Evolutionary conservation across 1,140 invertebrate genomes (phyloP), one percentile per base, ranked within the genome.

Genomic region (Drosophila nigromelanica): DNA sequence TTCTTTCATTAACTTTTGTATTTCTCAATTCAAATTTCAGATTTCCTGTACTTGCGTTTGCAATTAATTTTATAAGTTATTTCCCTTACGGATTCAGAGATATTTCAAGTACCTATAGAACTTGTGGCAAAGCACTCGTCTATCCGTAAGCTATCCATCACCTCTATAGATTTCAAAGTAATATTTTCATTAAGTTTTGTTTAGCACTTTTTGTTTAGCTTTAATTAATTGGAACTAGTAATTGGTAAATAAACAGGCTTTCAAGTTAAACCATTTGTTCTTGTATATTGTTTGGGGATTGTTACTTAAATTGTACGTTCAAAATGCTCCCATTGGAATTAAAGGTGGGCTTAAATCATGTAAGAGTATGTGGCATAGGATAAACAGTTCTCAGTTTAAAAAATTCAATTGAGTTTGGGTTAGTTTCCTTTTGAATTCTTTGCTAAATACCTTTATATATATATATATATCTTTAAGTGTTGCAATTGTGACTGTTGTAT

Each of bases 261-360:
- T 35, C 51, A 39, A n/a, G n/a, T 39, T 64, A 33, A 45, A 35
- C 18, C 11, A 21, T 35, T 42, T 50, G 48, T 50, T n/a, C 35
- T 55, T 14, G 52, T 21, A 11, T 15, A 14, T 40, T 50, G 48
- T 45, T n/a, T 21, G 33, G 67, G 64, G 63, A 76, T 72, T 69
- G 67, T 76, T 78, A 37, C 76, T 67, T 73, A 63, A 80, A 37
- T 73, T 77, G 78, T 85, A 85, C 78, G 66, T 67, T 75, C 45
- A 12, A 78, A 86, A 81, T 86, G 81, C 78, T 86, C 82, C 82
- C 81, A 78, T 81, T 72, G 69, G 74, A 76, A 82, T 82, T 64
- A 82, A 67, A 87, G 82, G 82, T 86, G 82, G 82, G 82, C 73
- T 87, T 37, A 73, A 78, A 87, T 59, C 48, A 69, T 76, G 74